Evolutionary conservation across 2,888 invertebrate genomes (phyloP).

Genomic region (Cotesia congregata): DNA sequence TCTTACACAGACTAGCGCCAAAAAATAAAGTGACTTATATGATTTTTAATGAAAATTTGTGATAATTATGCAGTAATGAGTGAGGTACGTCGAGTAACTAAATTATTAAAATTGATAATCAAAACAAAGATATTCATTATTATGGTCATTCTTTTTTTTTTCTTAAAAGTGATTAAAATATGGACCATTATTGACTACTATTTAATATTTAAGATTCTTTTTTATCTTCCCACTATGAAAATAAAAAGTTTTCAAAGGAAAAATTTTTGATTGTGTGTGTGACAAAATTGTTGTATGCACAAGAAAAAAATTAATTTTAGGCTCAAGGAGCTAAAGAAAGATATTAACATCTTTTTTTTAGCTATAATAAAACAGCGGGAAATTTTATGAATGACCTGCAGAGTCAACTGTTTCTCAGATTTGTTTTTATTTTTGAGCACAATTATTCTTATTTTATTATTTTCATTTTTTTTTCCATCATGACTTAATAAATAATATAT

Average conservation of each 20-base stretch:
- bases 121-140: not conserved
- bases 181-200: too few relatives aligned
- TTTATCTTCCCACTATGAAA: too few relatives aligned
- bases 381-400: too few relatives aligned
- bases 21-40: not conserved
- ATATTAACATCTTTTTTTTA: too few relatives aligned
- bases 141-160: constrained; percentile 14
- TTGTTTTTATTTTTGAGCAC: not conserved
- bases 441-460: constrained; percentile 3
- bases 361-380: too few relatives aligned
- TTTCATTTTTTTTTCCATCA: not conserved
- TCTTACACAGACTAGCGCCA: not conserved
- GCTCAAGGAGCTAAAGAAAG: too few relatives aligned
- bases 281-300: too few relatives aligned
- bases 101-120: too few relatives aligned
- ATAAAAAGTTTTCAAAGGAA: too few relatives aligned
- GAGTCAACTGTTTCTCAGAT: not conserved
- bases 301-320: too few relatives aligned
- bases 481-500: not conserved
- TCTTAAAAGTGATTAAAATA: not conserved
- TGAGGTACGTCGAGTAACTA: not conserved
- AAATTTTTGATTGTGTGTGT: too few relatives aligned
- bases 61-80: not conserved
- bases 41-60: not conserved
- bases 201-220: too few relatives aligned